Evolutionary conservation across 2,113 vertebrate genomes (phyloP).

Genomic region (Tapirus terrestris): DNA sequence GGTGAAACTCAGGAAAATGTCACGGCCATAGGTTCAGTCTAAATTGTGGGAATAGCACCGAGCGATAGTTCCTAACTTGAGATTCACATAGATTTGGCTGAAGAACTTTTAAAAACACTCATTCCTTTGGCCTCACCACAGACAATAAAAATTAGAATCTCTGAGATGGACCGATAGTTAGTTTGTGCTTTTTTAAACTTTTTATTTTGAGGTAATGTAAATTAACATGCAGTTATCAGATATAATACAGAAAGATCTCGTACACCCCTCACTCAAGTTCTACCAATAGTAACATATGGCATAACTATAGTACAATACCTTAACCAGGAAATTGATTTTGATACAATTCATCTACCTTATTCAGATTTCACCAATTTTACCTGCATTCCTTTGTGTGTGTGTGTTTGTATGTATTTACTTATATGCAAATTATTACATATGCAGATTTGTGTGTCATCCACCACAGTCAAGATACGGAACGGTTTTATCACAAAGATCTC

Average conservation of each 20-base stretch:
- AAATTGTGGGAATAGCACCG: background rate
- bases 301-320: background rate
- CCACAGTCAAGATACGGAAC: background rate
- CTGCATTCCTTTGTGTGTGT: background rate
- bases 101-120: background rate
- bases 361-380: background rate
- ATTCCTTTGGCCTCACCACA: background rate
- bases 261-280: background rate
- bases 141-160: background rate
- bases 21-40: background rate
- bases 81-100: background rate
- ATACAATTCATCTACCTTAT: background rate
- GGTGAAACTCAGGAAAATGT: background rate
- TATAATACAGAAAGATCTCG: background rate
- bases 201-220: background rate
- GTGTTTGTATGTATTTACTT: background rate
- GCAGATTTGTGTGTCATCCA: background rate
- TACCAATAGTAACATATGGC: background rate
- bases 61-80: background rate
- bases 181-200: background rate
- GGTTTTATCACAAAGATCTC: background rate
- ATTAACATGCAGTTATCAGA: background rate
- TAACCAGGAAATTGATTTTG: background rate
- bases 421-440: background rate
- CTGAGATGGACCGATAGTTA: background rate